Evolutionary conservation across 2,113 vertebrate species (phyloP).

Genomic region (Platichthys flesus): DNA sequence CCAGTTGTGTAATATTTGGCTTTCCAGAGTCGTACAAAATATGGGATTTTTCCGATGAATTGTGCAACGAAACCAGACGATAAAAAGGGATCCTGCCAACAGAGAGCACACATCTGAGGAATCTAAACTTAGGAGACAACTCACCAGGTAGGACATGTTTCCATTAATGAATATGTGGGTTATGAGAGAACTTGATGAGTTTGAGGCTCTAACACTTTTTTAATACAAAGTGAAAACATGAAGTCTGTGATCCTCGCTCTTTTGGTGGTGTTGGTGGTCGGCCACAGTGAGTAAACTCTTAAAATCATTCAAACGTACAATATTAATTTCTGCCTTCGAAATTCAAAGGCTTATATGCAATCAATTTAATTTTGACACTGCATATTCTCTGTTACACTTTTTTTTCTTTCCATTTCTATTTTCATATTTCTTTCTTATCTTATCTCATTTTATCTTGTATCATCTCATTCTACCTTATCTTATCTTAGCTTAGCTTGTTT

Average conservation of each 20-base stretch:
- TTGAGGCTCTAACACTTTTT: slow-evolving; percentile 10
- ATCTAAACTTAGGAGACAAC: not conserved
- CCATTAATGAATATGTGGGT: not conserved
- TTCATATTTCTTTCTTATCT: too few relatives aligned
- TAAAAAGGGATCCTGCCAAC: not conserved
- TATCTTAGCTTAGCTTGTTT: not conserved
- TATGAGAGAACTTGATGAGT: not conserved
- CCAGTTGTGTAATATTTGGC: not conserved
- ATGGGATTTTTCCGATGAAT: not conserved
- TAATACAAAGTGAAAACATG: slow-evolving; percentile 20
- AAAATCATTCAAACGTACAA: too few relatives aligned
- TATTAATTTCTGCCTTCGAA: not conserved
- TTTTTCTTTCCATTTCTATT: too few relatives aligned
- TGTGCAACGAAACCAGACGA: slow-evolving; percentile 1
- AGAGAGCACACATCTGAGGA: not conserved
- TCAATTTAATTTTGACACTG: too few relatives aligned
- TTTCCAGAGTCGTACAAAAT: not conserved
- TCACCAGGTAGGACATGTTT: slow-evolving; percentile 1
- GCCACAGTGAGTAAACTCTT: slow-evolving; percentile 32
- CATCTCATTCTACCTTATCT: not conserved
- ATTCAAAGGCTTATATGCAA: too few relatives aligned
- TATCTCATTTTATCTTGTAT: too few relatives aligned
- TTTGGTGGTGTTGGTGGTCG: slow-evolving; percentile 29
- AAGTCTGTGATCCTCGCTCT: slow-evolving; percentile 33
- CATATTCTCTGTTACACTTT: too few relatives aligned